Evolutionary conservation across 2,113 vertebrate species (phyloP), one percentile per base, ranked within the genome.

Genomic region (Tringa solitaria): DNA sequence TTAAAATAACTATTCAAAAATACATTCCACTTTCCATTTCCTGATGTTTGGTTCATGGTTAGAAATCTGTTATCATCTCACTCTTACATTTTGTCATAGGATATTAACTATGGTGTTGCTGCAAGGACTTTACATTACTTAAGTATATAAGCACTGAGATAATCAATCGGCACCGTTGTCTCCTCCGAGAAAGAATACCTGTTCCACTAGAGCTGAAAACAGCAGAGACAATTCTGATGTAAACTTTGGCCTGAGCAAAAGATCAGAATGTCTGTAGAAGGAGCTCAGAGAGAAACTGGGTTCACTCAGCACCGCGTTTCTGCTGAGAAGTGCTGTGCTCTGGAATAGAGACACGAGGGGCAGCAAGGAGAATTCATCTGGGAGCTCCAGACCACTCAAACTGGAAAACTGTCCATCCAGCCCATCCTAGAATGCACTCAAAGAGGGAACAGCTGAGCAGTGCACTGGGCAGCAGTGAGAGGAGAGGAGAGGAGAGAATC

Each of bases 1-100:
- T 96, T 74, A 93, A 96, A 93, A 87, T 73, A 89, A 64, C 65
- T 65, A 9, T 53, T 93, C 43, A 84, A 67, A 82, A 89, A 72
- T 69, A 78, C 69, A 80, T 94, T 95, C 85, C 64, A 75, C 41
- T 75, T 39, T 78, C 63, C 70, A 54, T 87, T 90, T 75, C 87
- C 63, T 75, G 70, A 85, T 37, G 67, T 33, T 79, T 93, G 51
- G 75, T 67, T 97, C 78, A 63, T 32, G 45, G 56, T 45, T 85
- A 89, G 48, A 56, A 93, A 88, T 83, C 75, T 51, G 39, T 94
- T 76, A 84, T 27, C 67, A 64, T 83, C 63, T 76, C 78, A 73
- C 19, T 68, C 53, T n/a, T 24, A 32, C 3, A 27, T 89, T 92
- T 77, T 92, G 90, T 88, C 41, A 83, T 3, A 94, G 46, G 59